Base-by-base conservation (phyloP, 2,888 invertebrate genomes). In the Cyrtodaria siliqua region DNA sequence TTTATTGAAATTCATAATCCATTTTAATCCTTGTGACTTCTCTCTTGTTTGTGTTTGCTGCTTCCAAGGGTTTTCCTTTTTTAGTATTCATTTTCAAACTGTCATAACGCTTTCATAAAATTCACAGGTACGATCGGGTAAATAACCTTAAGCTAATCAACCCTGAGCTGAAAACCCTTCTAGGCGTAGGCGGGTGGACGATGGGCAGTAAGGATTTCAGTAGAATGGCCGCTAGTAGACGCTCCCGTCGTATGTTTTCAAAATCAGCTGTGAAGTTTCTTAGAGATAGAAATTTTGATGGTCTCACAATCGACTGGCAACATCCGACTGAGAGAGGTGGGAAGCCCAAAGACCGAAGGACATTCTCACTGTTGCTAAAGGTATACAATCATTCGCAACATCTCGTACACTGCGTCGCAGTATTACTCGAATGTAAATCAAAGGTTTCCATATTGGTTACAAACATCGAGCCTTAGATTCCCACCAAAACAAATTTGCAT, bases 121-220 rank as follows among this genome's bases (percentile, higher is more conserved):
- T 38, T 38, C 40, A 38, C 23, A 82, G 78, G 70, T 79, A 72
- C 23, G 55, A 61, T 27, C 56, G 82, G 16, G 73, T 79, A 1
- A 67, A 73, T 27, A 73, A 66, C 20, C 47, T 81, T 1, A 81
- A 81, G 47, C 64, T 75, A 29, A 50, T 57, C 1, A 84, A 85
- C 23, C 80, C 80, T 0, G 97, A 97, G 0, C 94, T 97, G 49
- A 98, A 97, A 90, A 95, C 96, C 0, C 94, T 96, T 2, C 94
- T 98, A 29, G 97, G 97, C 0, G 92, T 98, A 67, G 98, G 98
- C 16, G 98, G 98, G 0, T 98, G 98, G 98, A 97, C 97, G 0
- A 97, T 98, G 92, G 97, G 97, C 0, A 95, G 96, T 0, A 96
- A 95, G 38, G 95, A 79, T 40, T 85, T 85, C 53, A 78, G 78